A percentile compares a stretch with the other conserved stretches of the same genome.
These are phyloP conservation scores for Clarias fuscus DNA, from an alignment of 2,797 vertebrate species.

Conservation along the genomic window DNA sequence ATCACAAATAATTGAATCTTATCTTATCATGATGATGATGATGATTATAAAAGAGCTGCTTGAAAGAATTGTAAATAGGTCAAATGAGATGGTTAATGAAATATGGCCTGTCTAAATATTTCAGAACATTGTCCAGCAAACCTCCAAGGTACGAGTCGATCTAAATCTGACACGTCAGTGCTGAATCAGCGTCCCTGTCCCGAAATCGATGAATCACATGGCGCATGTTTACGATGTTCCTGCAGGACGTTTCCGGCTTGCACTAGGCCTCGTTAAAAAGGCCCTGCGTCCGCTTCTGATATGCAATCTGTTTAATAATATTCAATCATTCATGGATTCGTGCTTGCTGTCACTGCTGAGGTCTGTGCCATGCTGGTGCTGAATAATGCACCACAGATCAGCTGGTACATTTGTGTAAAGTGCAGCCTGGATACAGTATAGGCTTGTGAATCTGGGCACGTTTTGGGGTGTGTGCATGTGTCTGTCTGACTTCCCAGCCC, in stretches of 20 bases:
- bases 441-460: neutral
- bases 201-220: neutral
- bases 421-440: constrained; percentile 22
- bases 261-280: neutral
- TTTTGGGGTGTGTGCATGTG: neutral
- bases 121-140: neutral
- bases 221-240: constrained; percentile 2
- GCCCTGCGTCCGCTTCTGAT: constrained; percentile 6
- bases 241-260: constrained; percentile 16
- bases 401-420: constrained; percentile 40
- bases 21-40: neutral
- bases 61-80: neutral
- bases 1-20: neutral
- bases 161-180: neutral
- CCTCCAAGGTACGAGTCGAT: neutral
- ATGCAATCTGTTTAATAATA: constrained; percentile 23
- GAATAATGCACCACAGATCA: constrained; percentile 37
- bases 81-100: neutral
- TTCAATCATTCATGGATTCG: constrained; percentile 33
- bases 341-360: neutral
- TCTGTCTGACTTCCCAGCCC: neutral
- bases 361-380: constrained; percentile 17
- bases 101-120: constrained; percentile 2
- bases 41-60: neutral
- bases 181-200: constrained; percentile 14